These are phyloP conservation scores for Tyria jacobaeae DNA, from an alignment of 2,888 invertebrate genomes.

Conservation along the genomic window DNA sequence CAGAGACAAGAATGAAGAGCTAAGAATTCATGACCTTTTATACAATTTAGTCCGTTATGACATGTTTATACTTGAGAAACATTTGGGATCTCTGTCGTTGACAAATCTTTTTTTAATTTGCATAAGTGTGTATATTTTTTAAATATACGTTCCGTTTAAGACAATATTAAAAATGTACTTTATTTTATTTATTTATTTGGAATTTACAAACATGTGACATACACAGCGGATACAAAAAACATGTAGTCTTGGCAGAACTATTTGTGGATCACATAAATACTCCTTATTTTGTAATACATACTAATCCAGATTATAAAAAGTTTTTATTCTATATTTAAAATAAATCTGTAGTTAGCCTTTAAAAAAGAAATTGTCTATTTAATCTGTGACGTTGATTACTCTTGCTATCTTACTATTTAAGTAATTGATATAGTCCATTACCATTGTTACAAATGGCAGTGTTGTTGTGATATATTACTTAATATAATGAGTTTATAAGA, in stretches of 20 bases:
- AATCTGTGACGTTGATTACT: not conserved
- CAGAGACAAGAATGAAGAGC: conserved; percentile 32
- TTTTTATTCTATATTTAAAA: not conserved
- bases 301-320: not conserved
- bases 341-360: not conserved
- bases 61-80: conserved; percentile 7
- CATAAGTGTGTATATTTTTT: not conserved
- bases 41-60: conserved; percentile 12
- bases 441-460: not conserved
- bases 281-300: no score
- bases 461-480: conserved; percentile 17
- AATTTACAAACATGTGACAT: no score
- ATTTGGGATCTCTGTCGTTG: not conserved
- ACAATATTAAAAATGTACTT: no score
- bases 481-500: conserved; percentile 27
- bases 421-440: conserved; percentile 9
- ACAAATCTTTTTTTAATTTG: not conserved
- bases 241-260: no score
- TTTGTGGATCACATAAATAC: no score
- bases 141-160: no score
- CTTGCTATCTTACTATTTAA: not conserved
- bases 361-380: not conserved
- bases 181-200: no score
- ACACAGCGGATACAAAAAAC: no score
- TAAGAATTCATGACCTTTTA: conserved; percentile 28